Evolutionary conservation across 1,140 invertebrate genomes (phyloP).

Genomic region (Dysdera silvatica): DNA sequence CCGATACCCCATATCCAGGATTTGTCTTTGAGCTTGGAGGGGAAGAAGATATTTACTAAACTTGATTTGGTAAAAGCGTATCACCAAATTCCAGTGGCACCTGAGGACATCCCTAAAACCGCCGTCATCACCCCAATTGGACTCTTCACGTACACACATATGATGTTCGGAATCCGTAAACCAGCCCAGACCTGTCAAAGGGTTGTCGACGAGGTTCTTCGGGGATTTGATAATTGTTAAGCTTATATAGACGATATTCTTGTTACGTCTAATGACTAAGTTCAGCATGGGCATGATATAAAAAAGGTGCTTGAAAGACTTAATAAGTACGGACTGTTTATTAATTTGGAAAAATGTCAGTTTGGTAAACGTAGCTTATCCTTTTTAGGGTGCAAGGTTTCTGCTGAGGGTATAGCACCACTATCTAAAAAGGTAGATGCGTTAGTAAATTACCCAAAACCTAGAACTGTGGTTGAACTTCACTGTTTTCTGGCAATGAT

Average conservation of each 20-base stretch:
- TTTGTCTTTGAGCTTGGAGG: conserved; percentile 4
- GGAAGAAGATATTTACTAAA: conserved; percentile 15
- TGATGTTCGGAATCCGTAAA: conserved; percentile 27
- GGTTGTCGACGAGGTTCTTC: conserved; percentile 15
- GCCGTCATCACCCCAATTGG: conserved; percentile 24
- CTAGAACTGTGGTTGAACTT: conserved; percentile 36
- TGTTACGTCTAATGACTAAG: conserved; percentile 39
- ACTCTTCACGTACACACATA: conserved; percentile 21
- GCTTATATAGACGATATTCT: conserved; percentile 38
- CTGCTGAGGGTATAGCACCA: conserved; percentile 8
- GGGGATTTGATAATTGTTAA: neutral
- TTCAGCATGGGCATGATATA: conserved; percentile 42
- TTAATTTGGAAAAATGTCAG: conserved; percentile 36
- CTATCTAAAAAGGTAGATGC: conserved; percentile 10
- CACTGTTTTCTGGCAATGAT: conserved; percentile 41
- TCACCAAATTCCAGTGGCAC: conserved; percentile 21
- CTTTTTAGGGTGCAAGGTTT: conserved; percentile 17
- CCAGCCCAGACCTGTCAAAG: conserved; percentile 21
- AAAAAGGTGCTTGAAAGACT: conserved; percentile 40
- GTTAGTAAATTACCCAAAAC: conserved; percentile 33
- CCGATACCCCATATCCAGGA: conserved; percentile 22
- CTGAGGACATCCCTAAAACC: conserved; percentile 23
- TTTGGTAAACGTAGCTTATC: conserved; percentile 8
- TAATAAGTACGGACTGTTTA: conserved; percentile 34
- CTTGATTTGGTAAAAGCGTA: conserved; percentile 19